A percentile compares a stretch with the other conserved stretches of the same genome.
Evolutionary conservation across 2,888 invertebrate genomes (phyloP).

Genomic region (Coelinius sp.): DNA sequence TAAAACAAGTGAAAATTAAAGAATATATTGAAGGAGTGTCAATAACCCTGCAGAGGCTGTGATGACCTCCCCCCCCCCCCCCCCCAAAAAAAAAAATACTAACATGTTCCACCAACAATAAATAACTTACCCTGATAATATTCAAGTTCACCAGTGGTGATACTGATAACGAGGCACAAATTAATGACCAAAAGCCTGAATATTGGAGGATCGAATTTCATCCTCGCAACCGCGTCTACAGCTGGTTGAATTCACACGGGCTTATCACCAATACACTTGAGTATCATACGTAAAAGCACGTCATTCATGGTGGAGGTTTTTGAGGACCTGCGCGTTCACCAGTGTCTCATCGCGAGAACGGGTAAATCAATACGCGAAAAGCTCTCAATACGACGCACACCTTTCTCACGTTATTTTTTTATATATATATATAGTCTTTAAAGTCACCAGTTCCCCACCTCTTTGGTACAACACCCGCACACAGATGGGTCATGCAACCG

Average conservation of each 20-base stretch:
- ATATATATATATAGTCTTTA: not conserved
- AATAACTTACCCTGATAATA: constrained; percentile 62
- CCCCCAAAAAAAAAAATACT: too few relatives aligned
- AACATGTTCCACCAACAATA: too few relatives aligned
- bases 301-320: constrained; percentile 58
- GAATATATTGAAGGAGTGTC: not conserved
- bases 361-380: constrained; percentile 25
- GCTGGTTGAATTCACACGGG: constrained; percentile 46
- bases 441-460: not conserved
- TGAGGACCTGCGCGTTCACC: constrained; percentile 62
- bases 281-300: constrained; percentile 61
- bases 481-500: not conserved
- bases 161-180: constrained; percentile 52
- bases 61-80: too few relatives aligned
- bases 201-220: constrained; percentile 55
- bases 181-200: constrained; percentile 54
- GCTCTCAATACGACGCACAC: not conserved
- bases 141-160: constrained; percentile 60
- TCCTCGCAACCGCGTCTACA: constrained; percentile 52
- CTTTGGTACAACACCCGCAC: not conserved
- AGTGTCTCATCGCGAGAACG: not conserved
- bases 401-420: not conserved
- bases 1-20: too few relatives aligned
- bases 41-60: not conserved
- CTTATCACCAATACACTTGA: constrained; percentile 43